Evolutionary conservation across 2,888 invertebrate genomes (phyloP).

Genomic region (Noctua comes): DNA sequence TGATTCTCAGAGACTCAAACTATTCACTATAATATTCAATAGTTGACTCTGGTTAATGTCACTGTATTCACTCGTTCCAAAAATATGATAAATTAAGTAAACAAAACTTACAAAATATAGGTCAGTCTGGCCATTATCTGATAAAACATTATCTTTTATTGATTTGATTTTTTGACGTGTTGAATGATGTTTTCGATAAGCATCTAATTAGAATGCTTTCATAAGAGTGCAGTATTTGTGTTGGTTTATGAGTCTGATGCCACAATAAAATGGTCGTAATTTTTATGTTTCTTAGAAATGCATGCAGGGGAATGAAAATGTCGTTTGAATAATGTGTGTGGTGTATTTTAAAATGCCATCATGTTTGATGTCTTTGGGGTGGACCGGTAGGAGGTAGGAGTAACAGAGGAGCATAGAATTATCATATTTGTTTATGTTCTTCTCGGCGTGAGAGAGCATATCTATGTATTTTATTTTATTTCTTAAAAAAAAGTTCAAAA

Average conservation of each 20-base stretch:
- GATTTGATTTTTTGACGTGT: conserved; percentile 54
- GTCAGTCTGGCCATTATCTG: conserved; percentile 57
- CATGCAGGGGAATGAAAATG: conserved; percentile 61
- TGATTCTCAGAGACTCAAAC: conserved; percentile 29
- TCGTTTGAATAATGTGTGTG: conserved; percentile 54
- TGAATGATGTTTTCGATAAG: conserved; percentile 64
- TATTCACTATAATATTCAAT: conserved; percentile 18
- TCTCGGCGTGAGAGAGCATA: not conserved
- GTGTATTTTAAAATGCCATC: conserved; percentile 39
- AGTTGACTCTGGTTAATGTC: conserved; percentile 36
- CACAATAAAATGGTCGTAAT: conserved; percentile 78
- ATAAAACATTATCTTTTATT: conserved; percentile 58
- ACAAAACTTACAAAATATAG: conserved; percentile 53
- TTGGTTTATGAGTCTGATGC: conserved; percentile 74
- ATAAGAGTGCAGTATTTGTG: conserved; percentile 61
- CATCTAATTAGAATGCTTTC: conserved; percentile 67
- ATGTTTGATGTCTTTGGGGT: not conserved
- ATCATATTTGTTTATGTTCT: not conserved
- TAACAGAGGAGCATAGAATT: not conserved
- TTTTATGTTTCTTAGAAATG: conserved; percentile 78
- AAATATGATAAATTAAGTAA: conserved; percentile 57
- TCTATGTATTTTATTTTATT: not conserved
- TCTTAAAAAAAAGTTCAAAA: not conserved
- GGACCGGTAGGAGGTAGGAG: not conserved
- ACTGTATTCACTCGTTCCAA: conserved; percentile 31